These are phyloP conservation scores for Papilio polytes DNA, from an alignment of 1,140 invertebrate genomes.

Conservation along the genomic window DNA sequence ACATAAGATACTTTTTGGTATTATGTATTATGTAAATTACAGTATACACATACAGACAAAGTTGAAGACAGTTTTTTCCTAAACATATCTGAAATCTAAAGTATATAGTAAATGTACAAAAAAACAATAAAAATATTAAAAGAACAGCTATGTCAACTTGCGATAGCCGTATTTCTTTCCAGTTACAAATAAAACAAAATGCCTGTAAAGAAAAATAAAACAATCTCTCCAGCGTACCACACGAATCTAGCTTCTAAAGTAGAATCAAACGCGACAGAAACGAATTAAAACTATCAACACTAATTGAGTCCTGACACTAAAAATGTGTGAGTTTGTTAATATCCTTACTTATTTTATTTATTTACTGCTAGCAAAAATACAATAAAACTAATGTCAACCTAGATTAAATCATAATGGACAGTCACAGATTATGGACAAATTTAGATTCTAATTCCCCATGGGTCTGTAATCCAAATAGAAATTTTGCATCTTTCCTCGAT, in stretches of 20 bases:
- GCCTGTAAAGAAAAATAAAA: not conserved
- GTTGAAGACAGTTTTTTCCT: not conserved
- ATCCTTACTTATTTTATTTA: no score
- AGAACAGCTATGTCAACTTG: conserved; percentile 13
- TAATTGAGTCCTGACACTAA: not conserved
- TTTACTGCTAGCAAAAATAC: no score
- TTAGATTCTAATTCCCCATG: not conserved
- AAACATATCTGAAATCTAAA: not conserved
- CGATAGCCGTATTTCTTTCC: conserved; percentile 12
- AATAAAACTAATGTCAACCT: no score
- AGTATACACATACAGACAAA: no score
- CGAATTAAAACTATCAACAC: not conserved
- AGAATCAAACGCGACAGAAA: conserved; percentile 6
- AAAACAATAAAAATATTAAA: conserved; percentile 21
- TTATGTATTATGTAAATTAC: no score
- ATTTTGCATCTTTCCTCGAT: not conserved
- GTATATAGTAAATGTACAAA: not conserved
- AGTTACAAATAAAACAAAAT: conserved; percentile 10
- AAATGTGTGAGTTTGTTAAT: not conserved
- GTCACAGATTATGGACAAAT: no score
- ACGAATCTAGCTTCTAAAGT: conserved; percentile 5
- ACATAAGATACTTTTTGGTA: not conserved
- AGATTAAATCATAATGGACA: no score
- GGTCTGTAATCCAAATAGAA: not conserved
- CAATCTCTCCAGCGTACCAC: not conserved